phyloP scores from a whole-genome alignment of 2,113 vertebrate species.

The Spilogale gracilis region DNA sequence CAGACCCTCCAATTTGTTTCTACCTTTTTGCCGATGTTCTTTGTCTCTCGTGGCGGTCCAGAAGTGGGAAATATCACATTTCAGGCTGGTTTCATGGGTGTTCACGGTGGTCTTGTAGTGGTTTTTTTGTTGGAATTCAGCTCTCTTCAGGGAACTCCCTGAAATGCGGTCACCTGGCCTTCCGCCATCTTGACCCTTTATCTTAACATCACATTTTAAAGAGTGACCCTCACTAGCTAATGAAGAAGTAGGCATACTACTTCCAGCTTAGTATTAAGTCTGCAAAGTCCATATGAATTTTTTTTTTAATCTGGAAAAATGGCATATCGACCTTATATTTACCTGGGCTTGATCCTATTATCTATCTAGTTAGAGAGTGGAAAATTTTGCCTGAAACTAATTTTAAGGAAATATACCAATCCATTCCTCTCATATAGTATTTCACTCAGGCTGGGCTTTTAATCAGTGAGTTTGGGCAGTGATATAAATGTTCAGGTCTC shows the following conservation, averaged over 20 bases:
- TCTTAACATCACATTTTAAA: not conserved
- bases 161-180: no score
- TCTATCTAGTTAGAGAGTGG: not conserved
- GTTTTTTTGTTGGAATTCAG: no score
- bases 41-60: no score
- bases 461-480: not conserved
- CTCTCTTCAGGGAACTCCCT: no score
- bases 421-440: not conserved
- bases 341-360: not conserved
- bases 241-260: not conserved
- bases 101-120: no score
- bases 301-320: not conserved
- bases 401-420: not conserved
- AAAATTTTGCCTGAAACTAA: not conserved
- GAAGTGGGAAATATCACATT: no score
- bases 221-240: not conserved
- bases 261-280: conserved; percentile 9
- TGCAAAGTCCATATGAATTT: not conserved
- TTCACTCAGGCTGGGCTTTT: not conserved
- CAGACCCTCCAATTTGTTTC: no score
- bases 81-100: no score
- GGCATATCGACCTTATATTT: not conserved
- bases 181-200: no score
- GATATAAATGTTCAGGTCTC: not conserved
- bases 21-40: no score